A percentile compares a stretch with the other conserved stretches of the same genome.
Conservation (phyloP, 2,797 vertebrate species). For the Silurus aristotelis region DNA sequence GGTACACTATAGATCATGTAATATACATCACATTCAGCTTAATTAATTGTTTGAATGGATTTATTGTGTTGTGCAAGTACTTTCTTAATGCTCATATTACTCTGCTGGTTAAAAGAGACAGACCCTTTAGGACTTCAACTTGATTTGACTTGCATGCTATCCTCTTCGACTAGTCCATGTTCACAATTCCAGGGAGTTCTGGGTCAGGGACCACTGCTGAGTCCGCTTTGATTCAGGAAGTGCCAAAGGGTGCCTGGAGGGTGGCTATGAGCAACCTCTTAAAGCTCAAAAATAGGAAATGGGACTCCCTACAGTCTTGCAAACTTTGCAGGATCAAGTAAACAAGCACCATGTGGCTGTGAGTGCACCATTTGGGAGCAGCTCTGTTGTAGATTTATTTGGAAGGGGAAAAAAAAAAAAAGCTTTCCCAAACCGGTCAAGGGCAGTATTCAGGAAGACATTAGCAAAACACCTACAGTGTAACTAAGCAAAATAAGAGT, state of each 20-base stretch:
- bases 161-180: not conserved
- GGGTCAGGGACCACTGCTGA: constrained; percentile 8
- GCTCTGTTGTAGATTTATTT: not conserved
- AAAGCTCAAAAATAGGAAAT: not conserved
- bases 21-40: not conserved
- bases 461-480: not conserved
- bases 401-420: too few species aligned
- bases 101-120: not conserved
- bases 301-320: not conserved
- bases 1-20: not conserved
- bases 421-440: not conserved
- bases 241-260: constrained; percentile 1
- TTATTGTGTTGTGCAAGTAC: not conserved
- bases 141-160: not conserved
- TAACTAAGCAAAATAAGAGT: not conserved
- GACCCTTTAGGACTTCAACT: not conserved
- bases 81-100: not conserved
- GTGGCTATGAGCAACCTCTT: not conserved
- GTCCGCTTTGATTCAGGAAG: not conserved
- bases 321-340: not conserved
- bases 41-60: not conserved
- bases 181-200: not conserved
- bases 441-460: not conserved
- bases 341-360: not conserved
- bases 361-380: constrained; percentile 20